These are phyloP conservation scores for Diaperis boleti DNA, from an alignment of 2,888 invertebrate species.

Conservation along the genomic window DNA sequence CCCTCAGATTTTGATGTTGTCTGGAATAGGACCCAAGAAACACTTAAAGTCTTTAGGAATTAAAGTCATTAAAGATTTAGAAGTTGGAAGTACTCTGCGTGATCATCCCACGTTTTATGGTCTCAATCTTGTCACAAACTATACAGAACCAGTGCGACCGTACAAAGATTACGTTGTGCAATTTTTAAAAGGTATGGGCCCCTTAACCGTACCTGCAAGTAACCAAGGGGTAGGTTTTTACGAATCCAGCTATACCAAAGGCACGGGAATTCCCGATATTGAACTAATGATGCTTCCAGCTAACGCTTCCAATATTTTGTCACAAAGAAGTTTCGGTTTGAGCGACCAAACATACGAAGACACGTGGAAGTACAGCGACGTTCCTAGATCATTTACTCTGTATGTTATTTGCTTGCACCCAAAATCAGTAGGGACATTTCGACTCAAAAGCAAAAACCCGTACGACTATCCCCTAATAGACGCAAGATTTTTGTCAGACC, in stretches of 20 bases:
- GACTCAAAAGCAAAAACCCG: constrained; percentile 20
- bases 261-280: constrained; percentile 51
- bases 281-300: constrained; percentile 67
- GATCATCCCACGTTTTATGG: constrained; percentile 27
- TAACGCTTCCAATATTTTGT: constrained; percentile 55
- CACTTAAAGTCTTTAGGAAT: constrained; percentile 66
- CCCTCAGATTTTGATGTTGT: constrained; percentile 85
- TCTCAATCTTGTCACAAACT: constrained; percentile 18
- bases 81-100: constrained; percentile 9
- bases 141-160: constrained; percentile 11
- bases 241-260: constrained; percentile 47
- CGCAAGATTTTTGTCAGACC: constrained; percentile 7
- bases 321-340: constrained; percentile 48
- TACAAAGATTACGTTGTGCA: constrained; percentile 36
- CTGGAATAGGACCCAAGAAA: constrained; percentile 78
- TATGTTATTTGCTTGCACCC: constrained; percentile 28
- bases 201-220: constrained; percentile 40
- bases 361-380: constrained; percentile 61
- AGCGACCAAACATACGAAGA: constrained; percentile 55
- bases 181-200: constrained; percentile 47
- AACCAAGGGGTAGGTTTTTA: constrained; percentile 50
- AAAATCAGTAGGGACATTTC: constrained; percentile 17
- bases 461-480: constrained; percentile 25
- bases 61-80: constrained; percentile 6
- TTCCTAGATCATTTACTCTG: constrained; percentile 37